phyloP scores from a whole-genome alignment of 1,140 invertebrate species.

The Antheraea pernyi region DNA sequence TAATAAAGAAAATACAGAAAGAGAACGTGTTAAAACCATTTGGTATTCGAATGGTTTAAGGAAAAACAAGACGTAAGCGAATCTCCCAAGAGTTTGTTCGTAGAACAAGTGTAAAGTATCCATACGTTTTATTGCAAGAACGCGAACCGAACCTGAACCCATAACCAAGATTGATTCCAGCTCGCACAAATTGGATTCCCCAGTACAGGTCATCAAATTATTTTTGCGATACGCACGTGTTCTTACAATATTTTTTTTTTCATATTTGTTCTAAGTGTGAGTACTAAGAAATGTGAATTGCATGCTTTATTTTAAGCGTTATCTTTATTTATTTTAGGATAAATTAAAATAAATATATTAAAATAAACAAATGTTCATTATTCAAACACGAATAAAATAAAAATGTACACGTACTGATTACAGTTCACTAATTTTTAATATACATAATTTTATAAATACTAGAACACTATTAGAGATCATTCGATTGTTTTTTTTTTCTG shows the following conservation, averaged over 20 bases:
- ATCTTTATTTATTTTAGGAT: background rate
- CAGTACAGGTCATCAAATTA: slow-evolving; percentile 11
- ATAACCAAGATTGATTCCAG: slow-evolving; percentile 14
- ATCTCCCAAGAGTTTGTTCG: background rate
- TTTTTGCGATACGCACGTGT: slow-evolving; percentile 10
- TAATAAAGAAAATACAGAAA: background rate
- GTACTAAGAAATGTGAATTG: background rate
- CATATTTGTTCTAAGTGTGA: slow-evolving; percentile 1
- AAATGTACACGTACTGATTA: too few relatives aligned
- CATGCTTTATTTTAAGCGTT: background rate
- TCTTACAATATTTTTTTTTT: slow-evolving; percentile 6
- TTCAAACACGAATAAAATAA: too few relatives aligned
- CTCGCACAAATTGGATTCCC: slow-evolving; percentile 9
- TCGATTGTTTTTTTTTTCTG: too few relatives aligned
- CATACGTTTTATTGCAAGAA: background rate
- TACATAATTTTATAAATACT: too few relatives aligned
- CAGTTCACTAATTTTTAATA: too few relatives aligned
- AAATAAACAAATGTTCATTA: too few relatives aligned
- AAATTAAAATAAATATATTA: background rate
- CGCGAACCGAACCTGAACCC: slow-evolving; percentile 6
- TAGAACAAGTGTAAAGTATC: background rate
- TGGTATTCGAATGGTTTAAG: background rate
- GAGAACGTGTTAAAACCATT: background rate
- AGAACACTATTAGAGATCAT: too few relatives aligned
- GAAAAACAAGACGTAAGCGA: background rate